A percentile compares a stretch with the other conserved stretches of the same genome.
Conservation (phyloP, 2,888 invertebrate species). For the Thelaira solivaga region DNA sequence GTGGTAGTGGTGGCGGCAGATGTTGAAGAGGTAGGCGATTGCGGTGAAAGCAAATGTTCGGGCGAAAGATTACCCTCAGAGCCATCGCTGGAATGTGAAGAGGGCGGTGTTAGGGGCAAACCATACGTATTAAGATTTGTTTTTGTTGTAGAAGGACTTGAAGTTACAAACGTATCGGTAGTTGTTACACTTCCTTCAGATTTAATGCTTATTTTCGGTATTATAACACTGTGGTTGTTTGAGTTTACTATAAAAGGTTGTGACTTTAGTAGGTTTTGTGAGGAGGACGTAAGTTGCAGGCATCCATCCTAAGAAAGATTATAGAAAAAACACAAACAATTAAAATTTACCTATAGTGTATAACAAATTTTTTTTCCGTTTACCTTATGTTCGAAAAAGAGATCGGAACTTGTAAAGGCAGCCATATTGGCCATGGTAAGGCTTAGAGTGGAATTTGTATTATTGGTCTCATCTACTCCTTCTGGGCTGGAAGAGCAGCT, state of each 20-base stretch:
- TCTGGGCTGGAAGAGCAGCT: conserved; percentile 84
- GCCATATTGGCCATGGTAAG: conserved; percentile 76
- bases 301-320: conserved; percentile 79
- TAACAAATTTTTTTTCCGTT: conserved; percentile 58
- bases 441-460: conserved; percentile 66
- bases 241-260: conserved; percentile 73
- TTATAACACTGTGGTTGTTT: conserved; percentile 77
- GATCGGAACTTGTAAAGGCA: conserved; percentile 79
- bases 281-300: conserved; percentile 79
- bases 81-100: conserved; percentile 87
- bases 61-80: conserved; percentile 86
- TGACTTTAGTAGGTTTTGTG: conserved; percentile 78
- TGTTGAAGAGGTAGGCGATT: conserved; percentile 76
- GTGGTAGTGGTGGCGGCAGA: conserved; percentile 59
- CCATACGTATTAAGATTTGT: conserved; percentile 71
- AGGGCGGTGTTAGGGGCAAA: conserved; percentile 93
- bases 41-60: conserved; percentile 81
- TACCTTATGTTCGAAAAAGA: conserved; percentile 83
- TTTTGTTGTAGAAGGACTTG: conserved; percentile 53
- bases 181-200: conserved; percentile 77
- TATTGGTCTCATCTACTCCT: conserved; percentile 64
- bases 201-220: conserved; percentile 85
- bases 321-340: conserved; percentile 25
- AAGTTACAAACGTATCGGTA: conserved; percentile 42
- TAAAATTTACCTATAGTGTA: background rate